Percentiles rank a stretch among this genome's conserved stretches.
phyloP scores from a whole-genome alignment of 2,113 vertebrate species.

The Amphiprion ocellaris region DNA sequence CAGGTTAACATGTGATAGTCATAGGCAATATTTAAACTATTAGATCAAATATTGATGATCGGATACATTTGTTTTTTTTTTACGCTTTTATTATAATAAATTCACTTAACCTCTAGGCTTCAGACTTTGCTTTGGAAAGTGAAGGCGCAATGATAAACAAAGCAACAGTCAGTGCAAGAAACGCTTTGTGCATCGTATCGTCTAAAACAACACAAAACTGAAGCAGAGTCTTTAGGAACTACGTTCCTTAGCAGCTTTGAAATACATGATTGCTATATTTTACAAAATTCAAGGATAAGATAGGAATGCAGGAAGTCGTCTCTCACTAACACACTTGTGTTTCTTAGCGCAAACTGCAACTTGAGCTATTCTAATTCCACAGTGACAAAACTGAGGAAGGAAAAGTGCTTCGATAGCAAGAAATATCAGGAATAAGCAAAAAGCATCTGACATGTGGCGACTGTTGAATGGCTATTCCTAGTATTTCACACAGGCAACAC shows the following conservation, averaged over 20 bases:
- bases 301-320: slow-evolving; percentile 26
- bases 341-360: slow-evolving; percentile 29
- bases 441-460: slow-evolving; percentile 51
- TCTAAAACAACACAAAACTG: slow-evolving; percentile 51
- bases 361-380: slow-evolving; percentile 55
- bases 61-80: slow-evolving; percentile 56
- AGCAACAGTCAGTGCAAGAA: slow-evolving; percentile 55
- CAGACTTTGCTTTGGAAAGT: slow-evolving; percentile 48
- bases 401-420: slow-evolving; percentile 62
- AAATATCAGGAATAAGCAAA: slow-evolving; percentile 62
- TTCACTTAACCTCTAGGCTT: slow-evolving; percentile 32
- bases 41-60: slow-evolving; percentile 58
- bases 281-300: slow-evolving; percentile 41
- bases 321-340: slow-evolving; percentile 22
- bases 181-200: slow-evolving; percentile 54
- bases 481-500: slow-evolving; percentile 50
- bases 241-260: slow-evolving; percentile 71
- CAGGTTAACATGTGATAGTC: slow-evolving; percentile 49
- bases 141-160: slow-evolving; percentile 52
- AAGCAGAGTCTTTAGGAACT: slow-evolving; percentile 71
- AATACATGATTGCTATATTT: slow-evolving; percentile 57
- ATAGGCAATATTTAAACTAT: slow-evolving; percentile 52
- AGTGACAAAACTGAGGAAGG: slow-evolving; percentile 53
- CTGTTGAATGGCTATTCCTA: slow-evolving; percentile 55
- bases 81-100: slow-evolving; percentile 69